These are phyloP conservation scores for Drosophila fuyamai DNA, from an alignment of 1,140 invertebrate genomes.

Conservation along the genomic window DNA sequence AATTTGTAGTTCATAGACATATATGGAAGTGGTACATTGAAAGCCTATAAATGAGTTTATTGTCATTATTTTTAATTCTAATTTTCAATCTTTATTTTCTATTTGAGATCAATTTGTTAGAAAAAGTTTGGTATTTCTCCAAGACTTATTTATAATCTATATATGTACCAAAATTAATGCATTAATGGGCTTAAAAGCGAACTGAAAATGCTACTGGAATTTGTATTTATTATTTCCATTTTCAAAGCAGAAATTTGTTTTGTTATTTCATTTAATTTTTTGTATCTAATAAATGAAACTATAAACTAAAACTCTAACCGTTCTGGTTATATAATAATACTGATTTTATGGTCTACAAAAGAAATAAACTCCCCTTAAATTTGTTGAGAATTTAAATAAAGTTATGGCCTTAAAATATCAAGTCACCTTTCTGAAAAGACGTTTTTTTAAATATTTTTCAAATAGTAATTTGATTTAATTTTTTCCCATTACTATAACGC, in stretches of 20 bases:
- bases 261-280: background rate
- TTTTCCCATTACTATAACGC: no score
- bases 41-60: background rate
- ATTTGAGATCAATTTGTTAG: background rate
- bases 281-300: background rate
- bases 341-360: no score
- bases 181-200: background rate
- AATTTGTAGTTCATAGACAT: background rate
- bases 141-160: background rate
- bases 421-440: no score
- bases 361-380: no score
- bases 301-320: background rate
- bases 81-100: background rate
- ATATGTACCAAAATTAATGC: background rate
- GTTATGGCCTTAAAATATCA: no score
- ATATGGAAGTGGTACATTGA: background rate
- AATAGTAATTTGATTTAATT: no score
- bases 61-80: background rate
- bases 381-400: no score
- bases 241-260: background rate
- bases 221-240: no score
- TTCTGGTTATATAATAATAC: background rate
- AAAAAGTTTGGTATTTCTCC: background rate
- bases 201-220: background rate
- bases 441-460: no score